A percentile compares a stretch with the other conserved stretches of the same genome.
phyloP scores from a whole-genome alignment of 1,140 invertebrate species.

The Cydia strobilella region DNA sequence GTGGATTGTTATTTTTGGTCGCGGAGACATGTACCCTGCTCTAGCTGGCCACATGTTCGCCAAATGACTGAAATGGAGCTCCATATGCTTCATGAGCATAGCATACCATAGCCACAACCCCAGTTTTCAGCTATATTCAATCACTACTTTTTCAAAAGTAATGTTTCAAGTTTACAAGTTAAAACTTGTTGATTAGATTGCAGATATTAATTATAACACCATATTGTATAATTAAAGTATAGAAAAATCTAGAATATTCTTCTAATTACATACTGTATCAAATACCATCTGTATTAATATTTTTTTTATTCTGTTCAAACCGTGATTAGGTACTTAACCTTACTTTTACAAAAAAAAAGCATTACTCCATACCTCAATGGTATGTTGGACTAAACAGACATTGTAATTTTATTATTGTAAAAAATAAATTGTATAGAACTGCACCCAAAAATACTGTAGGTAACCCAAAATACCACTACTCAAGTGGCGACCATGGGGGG shows the following conservation, averaged over 20 bases:
- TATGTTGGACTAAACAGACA: no score
- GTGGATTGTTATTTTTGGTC: slow-evolving; percentile 24
- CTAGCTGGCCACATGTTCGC: slow-evolving; percentile 7
- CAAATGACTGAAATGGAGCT: neutral
- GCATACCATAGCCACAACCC: no score
- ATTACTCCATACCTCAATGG: no score
- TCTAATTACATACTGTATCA: slow-evolving; percentile 35
- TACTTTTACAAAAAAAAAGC: no score
- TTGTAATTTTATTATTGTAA: no score
- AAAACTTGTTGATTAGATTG: slow-evolving; percentile 1
- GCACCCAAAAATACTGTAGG: no score
- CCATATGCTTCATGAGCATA: neutral
- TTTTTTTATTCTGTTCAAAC: no score
- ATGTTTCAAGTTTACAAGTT: slow-evolving; percentile 22
- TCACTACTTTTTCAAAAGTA: neutral
- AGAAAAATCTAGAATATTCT: slow-evolving; percentile 8
- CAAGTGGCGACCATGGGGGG: no score
- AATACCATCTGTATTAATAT: no score
- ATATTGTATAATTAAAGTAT: slow-evolving; percentile 7
- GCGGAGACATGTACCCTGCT: neutral
- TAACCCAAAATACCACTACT: no score
- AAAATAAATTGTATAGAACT: no score
- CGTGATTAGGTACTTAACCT: no score
- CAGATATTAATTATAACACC: slow-evolving; percentile 25
- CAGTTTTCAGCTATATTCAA: neutral